phyloP scores from a whole-genome alignment of 1,140 invertebrate genomes.

The Drosophila mauritiana region DNA sequence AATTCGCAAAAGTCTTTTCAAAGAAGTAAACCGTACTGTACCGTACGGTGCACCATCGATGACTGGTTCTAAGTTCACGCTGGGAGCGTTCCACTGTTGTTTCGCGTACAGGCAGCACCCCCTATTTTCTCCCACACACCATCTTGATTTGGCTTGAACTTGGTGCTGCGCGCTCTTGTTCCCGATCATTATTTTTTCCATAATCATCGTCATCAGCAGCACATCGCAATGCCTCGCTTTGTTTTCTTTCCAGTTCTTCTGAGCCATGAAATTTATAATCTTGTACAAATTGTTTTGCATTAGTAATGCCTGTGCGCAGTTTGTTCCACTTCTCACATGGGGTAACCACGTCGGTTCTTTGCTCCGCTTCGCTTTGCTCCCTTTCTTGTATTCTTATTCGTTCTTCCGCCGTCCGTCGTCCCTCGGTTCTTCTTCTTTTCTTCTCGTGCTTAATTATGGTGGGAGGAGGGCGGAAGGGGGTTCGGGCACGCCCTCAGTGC shows the following conservation, averaged over 20 bases:
- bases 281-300: slow-evolving; percentile 72
- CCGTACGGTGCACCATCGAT: not conserved
- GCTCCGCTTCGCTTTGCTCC: slow-evolving; percentile 17
- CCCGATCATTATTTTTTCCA: slow-evolving; percentile 37
- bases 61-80: not conserved
- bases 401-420: not conserved
- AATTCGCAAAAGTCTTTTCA: not conserved
- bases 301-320: slow-evolving; percentile 66
- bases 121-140: slow-evolving; percentile 32
- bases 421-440: slow-evolving; percentile 14
- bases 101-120: not conserved
- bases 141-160: slow-evolving; percentile 40
- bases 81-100: slow-evolving; percentile 5
- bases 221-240: slow-evolving; percentile 24
- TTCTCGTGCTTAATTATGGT: slow-evolving; percentile 53
- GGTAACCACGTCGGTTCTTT: slow-evolving; percentile 22
- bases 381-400: slow-evolving; percentile 13
- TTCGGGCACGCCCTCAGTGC: slow-evolving; percentile 48
- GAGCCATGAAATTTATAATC: slow-evolving; percentile 74
- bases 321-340: slow-evolving; percentile 59
- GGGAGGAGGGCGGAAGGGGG: not conserved
- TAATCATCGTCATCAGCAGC: slow-evolving; percentile 35
- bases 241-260: slow-evolving; percentile 40
- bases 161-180: slow-evolving; percentile 40
- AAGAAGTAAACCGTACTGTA: not conserved